Base-by-base conservation (phyloP, 2,888 invertebrate species). In the Leucophenga maculata region DNA sequence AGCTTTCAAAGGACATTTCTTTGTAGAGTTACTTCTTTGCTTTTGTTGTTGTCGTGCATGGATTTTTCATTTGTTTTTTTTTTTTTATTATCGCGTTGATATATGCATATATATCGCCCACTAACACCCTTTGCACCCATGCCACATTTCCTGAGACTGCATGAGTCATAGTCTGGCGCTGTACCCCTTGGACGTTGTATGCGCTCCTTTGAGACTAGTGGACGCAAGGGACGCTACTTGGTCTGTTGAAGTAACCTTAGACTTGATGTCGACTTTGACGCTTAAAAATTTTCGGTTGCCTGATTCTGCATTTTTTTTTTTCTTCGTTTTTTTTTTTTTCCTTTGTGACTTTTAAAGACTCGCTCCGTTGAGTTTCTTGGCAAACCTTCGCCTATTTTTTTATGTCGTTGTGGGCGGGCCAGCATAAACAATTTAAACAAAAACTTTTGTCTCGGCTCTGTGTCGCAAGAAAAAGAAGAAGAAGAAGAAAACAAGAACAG, bases 361-460 rank as follows among this genome's bases (percentile, higher is more conserved):
- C 54, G 54, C 54, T 54, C 18, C 54, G 54, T 4, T 20, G 18
- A 9, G 14, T 55, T 55, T n/a, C 50, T 18, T n/a, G 50, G 1
- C 50, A 50, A 39, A 39, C 9, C 14, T 26, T 11, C 55, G 55
- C 55, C 20, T 26, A 55, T 22, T 55, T 55, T n/a, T 39, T 39
- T 18, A 16, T 22, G 16, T 11, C 20, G 48, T 6, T 46, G 13
- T 59, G 67, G 48, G 22, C 31, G 11, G 31, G 59, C 60, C 46
- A 57, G 26, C 44, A 50, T 68, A 68, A 68, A 68, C 68, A 68
- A 68, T 68, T 60, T 31, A 18, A 52, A 14, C 32, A 67, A 64
- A 46, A 59, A 52, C 44, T 46, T 67, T 57, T 64, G 64, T 55
- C 55, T 55, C 55, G 26, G 26, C 26, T 22, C 4, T 39, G 3